These are phyloP conservation scores for Dioctria linearis DNA, from an alignment of 2,888 invertebrate species.

Conservation along the genomic window DNA sequence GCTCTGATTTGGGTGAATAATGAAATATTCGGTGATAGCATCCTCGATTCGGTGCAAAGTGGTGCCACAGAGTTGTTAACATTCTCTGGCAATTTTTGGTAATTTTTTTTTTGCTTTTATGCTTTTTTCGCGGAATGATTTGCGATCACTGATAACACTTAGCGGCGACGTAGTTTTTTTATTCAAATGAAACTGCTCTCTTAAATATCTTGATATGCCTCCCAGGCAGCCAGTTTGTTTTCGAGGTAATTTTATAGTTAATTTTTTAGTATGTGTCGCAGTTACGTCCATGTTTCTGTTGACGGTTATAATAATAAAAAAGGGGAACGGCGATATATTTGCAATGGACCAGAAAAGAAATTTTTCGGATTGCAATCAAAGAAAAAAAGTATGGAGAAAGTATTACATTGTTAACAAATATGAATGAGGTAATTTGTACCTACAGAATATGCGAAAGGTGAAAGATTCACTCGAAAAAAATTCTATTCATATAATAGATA, in stretches of 20 bases:
- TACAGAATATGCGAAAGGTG: too few relatives aligned
- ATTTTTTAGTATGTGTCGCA: conserved; percentile 43
- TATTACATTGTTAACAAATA: too few relatives aligned
- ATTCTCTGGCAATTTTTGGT: conserved; percentile 43
- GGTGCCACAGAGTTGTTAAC: conserved; percentile 36
- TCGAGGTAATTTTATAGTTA: conserved; percentile 30
- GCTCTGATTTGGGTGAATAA: conserved; percentile 40
- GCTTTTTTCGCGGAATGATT: conserved; percentile 30
- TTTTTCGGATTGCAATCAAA: too few relatives aligned
- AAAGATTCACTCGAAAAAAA: too few relatives aligned
- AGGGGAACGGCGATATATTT: background rate
- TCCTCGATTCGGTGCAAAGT: conserved; percentile 9
- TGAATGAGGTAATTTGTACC: too few relatives aligned
- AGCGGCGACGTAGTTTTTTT: conserved; percentile 7
- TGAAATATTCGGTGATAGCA: conserved; percentile 47
- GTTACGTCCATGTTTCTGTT: conserved; percentile 28
- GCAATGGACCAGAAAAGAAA: too few relatives aligned
- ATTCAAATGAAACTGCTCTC: background rate
- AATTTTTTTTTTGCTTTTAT: conserved; percentile 21
- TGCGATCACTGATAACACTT: conserved; percentile 51
- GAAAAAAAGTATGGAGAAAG: too few relatives aligned
- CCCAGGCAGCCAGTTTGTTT: conserved; percentile 51
- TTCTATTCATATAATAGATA: too few relatives aligned
- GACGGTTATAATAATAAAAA: conserved; percentile 24
- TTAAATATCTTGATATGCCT: conserved; percentile 32